phyloP scores from a whole-genome alignment of 2,888 invertebrate genomes.

The Flexamia atlantica region DNA sequence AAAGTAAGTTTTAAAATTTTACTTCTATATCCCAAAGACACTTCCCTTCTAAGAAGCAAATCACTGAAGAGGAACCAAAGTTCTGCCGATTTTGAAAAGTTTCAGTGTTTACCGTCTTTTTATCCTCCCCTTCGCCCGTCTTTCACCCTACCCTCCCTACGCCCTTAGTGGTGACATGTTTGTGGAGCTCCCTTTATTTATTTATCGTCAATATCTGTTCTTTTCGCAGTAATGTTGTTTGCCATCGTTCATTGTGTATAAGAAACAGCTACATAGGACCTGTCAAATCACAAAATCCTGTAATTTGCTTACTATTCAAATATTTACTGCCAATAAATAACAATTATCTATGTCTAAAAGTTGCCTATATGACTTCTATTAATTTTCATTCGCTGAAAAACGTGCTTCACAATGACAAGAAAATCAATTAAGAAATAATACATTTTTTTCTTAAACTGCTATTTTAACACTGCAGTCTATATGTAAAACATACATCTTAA shows the following conservation, averaged over 20 bases:
- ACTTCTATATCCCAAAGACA: slow-evolving; percentile 5
- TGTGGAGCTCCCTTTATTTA: slow-evolving; percentile 16
- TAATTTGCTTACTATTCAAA: too few species aligned
- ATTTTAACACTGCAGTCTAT: too few species aligned
- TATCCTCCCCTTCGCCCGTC: background rate
- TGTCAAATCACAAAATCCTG: too few species aligned
- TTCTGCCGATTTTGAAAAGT: slow-evolving; percentile 36
- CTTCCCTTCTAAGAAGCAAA: slow-evolving; percentile 16
- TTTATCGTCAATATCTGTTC: slow-evolving; percentile 28
- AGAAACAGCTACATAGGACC: too few species aligned
- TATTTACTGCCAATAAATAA: too few species aligned
- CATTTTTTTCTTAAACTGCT: too few species aligned
- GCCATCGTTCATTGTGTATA: background rate
- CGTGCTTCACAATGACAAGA: too few species aligned
- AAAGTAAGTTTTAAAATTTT: slow-evolving; percentile 1
- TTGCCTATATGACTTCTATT: too few species aligned
- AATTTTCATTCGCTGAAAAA: too few species aligned
- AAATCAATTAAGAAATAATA: too few species aligned
- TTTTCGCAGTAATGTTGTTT: background rate
- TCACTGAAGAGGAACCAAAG: slow-evolving; percentile 17
- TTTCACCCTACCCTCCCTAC: background rate
- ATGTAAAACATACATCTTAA: too few species aligned
- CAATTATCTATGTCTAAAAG: too few species aligned
- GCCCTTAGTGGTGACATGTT: slow-evolving; percentile 36
- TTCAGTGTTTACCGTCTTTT: slow-evolving; percentile 12